Evolutionary conservation across 1,140 invertebrate species (phyloP).

Genomic region (Cephus cinctus): DNA sequence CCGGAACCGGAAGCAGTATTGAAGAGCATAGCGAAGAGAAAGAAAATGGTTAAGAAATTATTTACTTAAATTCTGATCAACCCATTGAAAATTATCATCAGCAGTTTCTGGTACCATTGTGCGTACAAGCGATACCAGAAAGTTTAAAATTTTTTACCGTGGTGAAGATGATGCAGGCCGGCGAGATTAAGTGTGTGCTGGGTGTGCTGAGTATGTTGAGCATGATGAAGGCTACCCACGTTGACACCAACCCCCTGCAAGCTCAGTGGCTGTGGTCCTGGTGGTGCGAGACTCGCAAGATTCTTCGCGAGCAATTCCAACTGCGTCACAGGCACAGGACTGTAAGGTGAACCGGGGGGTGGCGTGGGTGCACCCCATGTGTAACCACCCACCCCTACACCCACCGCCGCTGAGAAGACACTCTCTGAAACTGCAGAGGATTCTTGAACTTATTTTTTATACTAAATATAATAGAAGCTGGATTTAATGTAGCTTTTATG

Average conservation of each 20-base stretch:
- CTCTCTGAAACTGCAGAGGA: constrained; percentile 65
- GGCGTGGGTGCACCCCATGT: constrained; percentile 68
- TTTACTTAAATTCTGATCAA: no score
- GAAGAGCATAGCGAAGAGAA: no score
- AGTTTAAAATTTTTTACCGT: constrained; percentile 34
- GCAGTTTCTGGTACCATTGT: no score
- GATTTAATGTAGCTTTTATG: no score
- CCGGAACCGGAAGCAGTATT: no score
- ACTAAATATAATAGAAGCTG: no score
- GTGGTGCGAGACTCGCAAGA: constrained; percentile 44
- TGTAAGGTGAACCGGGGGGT: constrained; percentile 68
- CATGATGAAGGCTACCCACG: constrained; percentile 48
- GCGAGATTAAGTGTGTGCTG: constrained; percentile 49
- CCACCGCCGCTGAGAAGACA: constrained; percentile 61
- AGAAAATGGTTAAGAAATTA: no score
- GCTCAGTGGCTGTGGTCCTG: constrained; percentile 46
- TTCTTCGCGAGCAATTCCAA: constrained; percentile 62
- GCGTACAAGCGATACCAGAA: no score
- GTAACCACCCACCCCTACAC: constrained; percentile 55
- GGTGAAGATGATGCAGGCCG: constrained; percentile 51
- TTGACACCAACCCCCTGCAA: constrained; percentile 51
- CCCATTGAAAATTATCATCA: no score
- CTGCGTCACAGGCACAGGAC: constrained; percentile 63
- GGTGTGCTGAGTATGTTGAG: constrained; percentile 38
- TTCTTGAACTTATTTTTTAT: no score